Percentiles rank a stretch among this genome's conserved stretches.
These are phyloP conservation scores for Caranx melampygus DNA, from an alignment of 2,113 vertebrate genomes.

Conservation along the genomic window DNA sequence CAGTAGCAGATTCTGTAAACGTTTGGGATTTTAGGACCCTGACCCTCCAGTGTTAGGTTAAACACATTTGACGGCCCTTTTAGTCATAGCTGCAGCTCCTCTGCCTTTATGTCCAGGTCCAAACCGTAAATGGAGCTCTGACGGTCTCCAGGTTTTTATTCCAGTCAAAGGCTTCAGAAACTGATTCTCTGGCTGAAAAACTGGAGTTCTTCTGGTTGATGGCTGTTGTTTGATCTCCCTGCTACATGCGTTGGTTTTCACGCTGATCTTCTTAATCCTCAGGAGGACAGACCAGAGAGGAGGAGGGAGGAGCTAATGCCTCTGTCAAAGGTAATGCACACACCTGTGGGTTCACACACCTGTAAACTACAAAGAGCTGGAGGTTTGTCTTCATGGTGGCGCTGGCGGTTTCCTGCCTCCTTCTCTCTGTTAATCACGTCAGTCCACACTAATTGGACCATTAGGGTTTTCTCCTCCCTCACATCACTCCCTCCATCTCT, in stretches of 20 bases:
- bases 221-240: neutral
- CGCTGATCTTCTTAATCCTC: neutral
- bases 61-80: no score
- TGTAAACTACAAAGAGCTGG: neutral
- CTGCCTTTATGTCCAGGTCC: neutral
- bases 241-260: neutral
- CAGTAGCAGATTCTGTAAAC: no score
- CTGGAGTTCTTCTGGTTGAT: neutral
- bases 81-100: neutral
- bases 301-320: slow-evolving; percentile 17
- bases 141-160: no score
- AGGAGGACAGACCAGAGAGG: slow-evolving; percentile 51
- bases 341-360: neutral
- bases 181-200: neutral
- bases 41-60: no score
- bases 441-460: slow-evolving; percentile 77
- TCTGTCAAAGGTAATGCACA: slow-evolving; percentile 55
- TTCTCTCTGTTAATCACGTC: slow-evolving; percentile 55
- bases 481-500: slow-evolving; percentile 58
- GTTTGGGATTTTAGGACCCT: no score
- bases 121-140: neutral
- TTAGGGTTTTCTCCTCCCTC: slow-evolving; percentile 72
- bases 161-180: no score
- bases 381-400: neutral
- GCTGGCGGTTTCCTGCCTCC: neutral